Conservation (phyloP, 2,888 invertebrate species). For the Leptopilina drosophilae region DNA sequence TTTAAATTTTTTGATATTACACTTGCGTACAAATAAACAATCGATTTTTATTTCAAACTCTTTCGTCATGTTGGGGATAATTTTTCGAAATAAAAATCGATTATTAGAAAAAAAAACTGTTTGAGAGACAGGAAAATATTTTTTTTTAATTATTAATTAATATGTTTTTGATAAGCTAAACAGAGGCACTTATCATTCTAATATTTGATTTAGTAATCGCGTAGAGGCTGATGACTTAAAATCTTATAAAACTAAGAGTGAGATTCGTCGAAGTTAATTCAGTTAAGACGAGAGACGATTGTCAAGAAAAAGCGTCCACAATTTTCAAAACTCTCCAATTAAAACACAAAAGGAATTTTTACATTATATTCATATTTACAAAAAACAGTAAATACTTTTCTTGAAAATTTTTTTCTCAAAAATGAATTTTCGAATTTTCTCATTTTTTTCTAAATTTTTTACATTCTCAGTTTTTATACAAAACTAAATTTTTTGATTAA, state of each 20-base stretch:
- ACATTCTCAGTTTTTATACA: too few species aligned
- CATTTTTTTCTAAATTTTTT: too few species aligned
- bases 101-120: background rate
- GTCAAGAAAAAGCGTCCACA: constrained; percentile 40
- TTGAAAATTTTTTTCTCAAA: background rate
- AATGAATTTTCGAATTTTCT: too few species aligned
- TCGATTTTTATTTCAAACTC: background rate
- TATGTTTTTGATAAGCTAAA: constrained; percentile 42
- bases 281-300: constrained; percentile 50
- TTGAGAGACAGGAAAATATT: constrained; percentile 17
- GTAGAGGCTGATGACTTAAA: constrained; percentile 62
- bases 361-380: too few species aligned
- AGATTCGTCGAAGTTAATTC: constrained; percentile 56
- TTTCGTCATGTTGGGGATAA: background rate
- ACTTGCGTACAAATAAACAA: background rate
- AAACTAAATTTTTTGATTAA: too few species aligned
- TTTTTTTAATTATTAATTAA: background rate
- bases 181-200: constrained; percentile 58
- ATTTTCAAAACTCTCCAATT: constrained; percentile 25
- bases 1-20: too few species aligned
- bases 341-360: too few species aligned
- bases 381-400: too few species aligned
- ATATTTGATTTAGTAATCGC: constrained; percentile 67
- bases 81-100: constrained; percentile 1
- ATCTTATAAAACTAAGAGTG: constrained; percentile 53